These are phyloP conservation scores for Chaetophractus vellerosus DNA, from an alignment of 2,797 vertebrate genomes.

Conservation along the genomic window DNA sequence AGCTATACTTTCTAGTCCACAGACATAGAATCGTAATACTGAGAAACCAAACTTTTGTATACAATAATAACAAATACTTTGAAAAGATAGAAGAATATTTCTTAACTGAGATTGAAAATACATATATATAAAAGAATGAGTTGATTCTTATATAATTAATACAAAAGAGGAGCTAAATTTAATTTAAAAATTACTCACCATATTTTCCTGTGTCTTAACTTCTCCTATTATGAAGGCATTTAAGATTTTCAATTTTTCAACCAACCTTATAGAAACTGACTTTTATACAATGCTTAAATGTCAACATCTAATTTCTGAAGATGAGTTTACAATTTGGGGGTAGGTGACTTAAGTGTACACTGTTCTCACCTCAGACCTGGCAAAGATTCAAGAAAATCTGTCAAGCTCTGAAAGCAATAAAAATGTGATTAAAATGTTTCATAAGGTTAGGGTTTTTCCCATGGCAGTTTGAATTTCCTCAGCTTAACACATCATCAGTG, in stretches of 20 bases:
- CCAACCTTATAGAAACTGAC: constrained; percentile 56
- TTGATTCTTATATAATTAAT: background rate
- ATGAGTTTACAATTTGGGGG: constrained; percentile 69
- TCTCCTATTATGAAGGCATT: constrained; percentile 56
- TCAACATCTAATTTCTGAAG: constrained; percentile 74
- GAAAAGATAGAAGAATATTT: constrained; percentile 63
- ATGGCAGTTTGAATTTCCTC: constrained; percentile 77
- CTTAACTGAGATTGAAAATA: constrained; percentile 68
- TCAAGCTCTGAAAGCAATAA: constrained; percentile 77
- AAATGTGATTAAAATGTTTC: constrained; percentile 85
- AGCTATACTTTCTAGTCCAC: constrained; percentile 37
- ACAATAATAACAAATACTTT: constrained; percentile 72
- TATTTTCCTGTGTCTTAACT: background rate
- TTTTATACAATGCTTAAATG: constrained; percentile 60
- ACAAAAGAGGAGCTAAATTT: constrained; percentile 31
- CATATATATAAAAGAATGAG: constrained; percentile 24
- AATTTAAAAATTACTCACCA: constrained; percentile 10
- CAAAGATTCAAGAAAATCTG: constrained; percentile 74
- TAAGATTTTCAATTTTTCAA: constrained; percentile 45
- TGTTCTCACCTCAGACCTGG: constrained; percentile 54
- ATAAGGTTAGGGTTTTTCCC: constrained; percentile 67
- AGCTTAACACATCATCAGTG: constrained; percentile 72
- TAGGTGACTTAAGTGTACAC: constrained; percentile 66
- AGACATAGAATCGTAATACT: constrained; percentile 57
- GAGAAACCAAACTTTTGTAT: constrained; percentile 55